Evolutionary conservation across 2,888 invertebrate species (phyloP), one percentile per base, ranked within the genome.

Genomic region (Ennomos fuscantarius): DNA sequence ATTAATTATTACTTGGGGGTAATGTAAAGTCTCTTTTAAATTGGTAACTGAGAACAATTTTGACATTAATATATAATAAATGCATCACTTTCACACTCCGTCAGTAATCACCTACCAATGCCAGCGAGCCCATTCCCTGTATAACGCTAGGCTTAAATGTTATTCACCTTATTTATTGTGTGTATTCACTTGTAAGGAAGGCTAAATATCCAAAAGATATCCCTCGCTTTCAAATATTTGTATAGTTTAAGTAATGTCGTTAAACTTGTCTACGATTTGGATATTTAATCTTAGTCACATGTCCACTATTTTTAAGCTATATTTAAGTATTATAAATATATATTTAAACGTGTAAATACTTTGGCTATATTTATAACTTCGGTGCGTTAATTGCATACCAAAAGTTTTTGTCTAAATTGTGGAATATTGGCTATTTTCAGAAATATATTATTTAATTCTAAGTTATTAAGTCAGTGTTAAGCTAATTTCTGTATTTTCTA

Each of bases 251-350:
- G 24, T 43, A 48, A 55, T 60, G 55, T 49, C 65, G 58, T 63
- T 59, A 55, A 63, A 59, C 59, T 55, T 65, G 62, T 68, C 63
- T 61, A 56, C 50, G 49, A 66, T 67, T 74, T 76, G 67, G 69
- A 71, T 80, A 73, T 75, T 62, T 79, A 76, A 74, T 77, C 73
- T 76, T 78, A 80, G 74, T 79, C 81, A 79, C 74, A 72, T 84
- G 84, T 85, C 85, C 85, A 85, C 74, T 85, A 84, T 71, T 64
- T 65, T 55, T 83, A 84, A 82, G 83, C 56, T 75, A 72, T 72
- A 69, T 56, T 73, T 78, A 73, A 73, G 73, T 69, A 72, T 64
- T 33, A 62, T 73, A 72, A 73, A n/a, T n/a, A n/a, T 24, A 24
- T 24, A 24, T 24, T 24, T 24, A 24, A 24, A 24, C 53, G 53